Base-by-base conservation (phyloP, 2,113 vertebrate species). In the Corythornis madagascariensis region DNA sequence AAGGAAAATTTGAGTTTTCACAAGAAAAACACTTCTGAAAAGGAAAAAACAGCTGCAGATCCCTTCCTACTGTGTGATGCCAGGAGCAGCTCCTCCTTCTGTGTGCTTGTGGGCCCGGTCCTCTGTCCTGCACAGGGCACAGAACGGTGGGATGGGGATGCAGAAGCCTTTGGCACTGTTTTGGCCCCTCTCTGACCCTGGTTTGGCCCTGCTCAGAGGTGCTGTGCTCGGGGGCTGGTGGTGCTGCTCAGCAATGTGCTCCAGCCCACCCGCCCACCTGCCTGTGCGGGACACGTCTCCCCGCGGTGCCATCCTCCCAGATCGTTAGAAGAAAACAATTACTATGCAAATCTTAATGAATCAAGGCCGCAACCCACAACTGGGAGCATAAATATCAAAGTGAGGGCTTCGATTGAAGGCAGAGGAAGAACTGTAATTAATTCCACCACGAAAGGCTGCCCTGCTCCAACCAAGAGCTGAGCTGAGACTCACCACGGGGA, bases 281-380 rank as follows among this genome's bases (percentile, higher is more conserved):
- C 1, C 3, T 1, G 65, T 4, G 56, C 75, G 47, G 76, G 88
- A 17, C 65, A 8, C 22, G 0, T 85, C 80, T 94, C 92, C 91
- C 77, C 35, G 9, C 5, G 3, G 84, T 83, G 85, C 82, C 75
- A 26, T 91, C 96, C 94, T 93, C 95, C 91, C 74, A 48, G 69
- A 74, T 94, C 57, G 7, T 96, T 92, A 95, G 95, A 43, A 93
- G 78, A 83, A 94, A 95, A 95, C 96, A 94, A 95, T 96, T 95
- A 96, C 96, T 84, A 80, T 94, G 96, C 94, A 93, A 93, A 95
- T 89, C 94, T 79, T 93, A 95, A 96, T 92, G 91, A 95, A 93
- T 94, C 92, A 82, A 80, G 93, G 93, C 86, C 74, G 4, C 83
- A 91, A 40, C 92, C 90, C 90, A 72, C 83, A 88, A 90, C 67